Base-by-base conservation (phyloP, 2,888 invertebrate species). In the Calephelis perditalis region DNA sequence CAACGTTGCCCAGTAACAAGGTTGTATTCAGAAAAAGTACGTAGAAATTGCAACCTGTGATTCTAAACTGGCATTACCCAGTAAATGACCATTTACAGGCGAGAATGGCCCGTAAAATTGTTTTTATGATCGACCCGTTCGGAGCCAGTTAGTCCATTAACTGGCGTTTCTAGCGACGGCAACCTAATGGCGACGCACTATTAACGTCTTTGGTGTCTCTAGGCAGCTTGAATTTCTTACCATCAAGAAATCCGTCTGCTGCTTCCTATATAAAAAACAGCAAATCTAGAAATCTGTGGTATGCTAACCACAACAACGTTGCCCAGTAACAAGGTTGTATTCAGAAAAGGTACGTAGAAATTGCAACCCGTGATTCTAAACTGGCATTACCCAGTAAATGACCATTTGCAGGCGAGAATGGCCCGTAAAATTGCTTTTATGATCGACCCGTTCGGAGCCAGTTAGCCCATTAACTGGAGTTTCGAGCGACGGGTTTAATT, bases 381-480 rank as follows among this genome's bases (percentile, higher is more conserved):
- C 79, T 79, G 75, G 78, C 77, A 77, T 78, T 79, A 79, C 76
- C 70, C 73, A 9, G 46, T 68, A 81, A 84, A 81, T 75, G 79
- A 74, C 78, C 80, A 77, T 82, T 85, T 77, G 79, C 73, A 78
- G 79, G 68, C 71, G 71, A 77, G 74, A 86, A 83, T 83, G 78
- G 81, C 71, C 79, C 81, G 79, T 82, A 79, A 82, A 86, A 84
- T 77, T 76, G 74, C 77, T 78, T 84, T 86, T 85, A 86, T 80
- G 81, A 79, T 79, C 78, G 82, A 76, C 73, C 81, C 81, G 79
- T 78, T 76, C 75, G 70, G 72, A 72, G 74, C 72, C 72, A 73
- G 73, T 77, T 69, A 73, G 70, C 67, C 78, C 81, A 82, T 83
- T 84, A 81, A 79, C 71, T 71, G 63, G 73, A 74, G 74, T 82